A percentile compares a stretch with the other conserved stretches of the same genome.
Conservation (phyloP, 2,113 vertebrate species). For the Callipepla squamata region DNA sequence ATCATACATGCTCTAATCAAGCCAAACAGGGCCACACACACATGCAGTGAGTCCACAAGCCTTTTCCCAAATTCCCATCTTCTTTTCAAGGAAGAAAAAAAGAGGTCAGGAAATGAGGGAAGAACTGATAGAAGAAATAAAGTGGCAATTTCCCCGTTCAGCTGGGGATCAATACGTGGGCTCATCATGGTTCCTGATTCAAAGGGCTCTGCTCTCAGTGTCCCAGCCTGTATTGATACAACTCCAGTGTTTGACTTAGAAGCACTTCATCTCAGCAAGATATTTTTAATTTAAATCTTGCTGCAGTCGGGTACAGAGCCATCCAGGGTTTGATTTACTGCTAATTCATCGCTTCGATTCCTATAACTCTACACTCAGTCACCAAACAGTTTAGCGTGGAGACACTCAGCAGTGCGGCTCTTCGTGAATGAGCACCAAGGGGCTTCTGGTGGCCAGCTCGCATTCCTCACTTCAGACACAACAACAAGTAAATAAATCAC, state of each 20-base stretch:
- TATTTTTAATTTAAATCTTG: constrained; percentile 75
- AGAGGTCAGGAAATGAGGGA: background rate
- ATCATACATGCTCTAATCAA: constrained; percentile 54
- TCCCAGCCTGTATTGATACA: constrained; percentile 42
- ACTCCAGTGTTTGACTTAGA: constrained; percentile 54
- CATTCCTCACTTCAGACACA: constrained; percentile 17
- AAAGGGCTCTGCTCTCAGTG: background rate
- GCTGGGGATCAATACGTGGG: constrained; percentile 43
- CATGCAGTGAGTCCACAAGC: background rate
- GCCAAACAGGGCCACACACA: constrained; percentile 12
- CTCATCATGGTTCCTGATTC: constrained; percentile 42
- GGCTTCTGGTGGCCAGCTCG: constrained; percentile 36
- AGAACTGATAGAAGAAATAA: constrained; percentile 38
- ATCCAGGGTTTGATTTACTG: constrained; percentile 77
- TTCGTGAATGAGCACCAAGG: constrained; percentile 18
- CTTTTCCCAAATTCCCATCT: background rate
- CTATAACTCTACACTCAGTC: constrained; percentile 72
- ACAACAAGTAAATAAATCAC: background rate
- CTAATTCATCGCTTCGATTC: constrained; percentile 58
- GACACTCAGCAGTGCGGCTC: constrained; percentile 24
- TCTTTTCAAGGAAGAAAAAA: background rate
- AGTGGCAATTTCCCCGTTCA: constrained; percentile 56
- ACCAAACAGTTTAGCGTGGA: constrained; percentile 61
- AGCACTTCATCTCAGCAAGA: constrained; percentile 51
- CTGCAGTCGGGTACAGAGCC: constrained; percentile 53